A percentile compares a stretch with the other conserved stretches of the same genome.
phyloP scores from a whole-genome alignment of 2,113 vertebrate species.

The Pluvialis apricaria region DNA sequence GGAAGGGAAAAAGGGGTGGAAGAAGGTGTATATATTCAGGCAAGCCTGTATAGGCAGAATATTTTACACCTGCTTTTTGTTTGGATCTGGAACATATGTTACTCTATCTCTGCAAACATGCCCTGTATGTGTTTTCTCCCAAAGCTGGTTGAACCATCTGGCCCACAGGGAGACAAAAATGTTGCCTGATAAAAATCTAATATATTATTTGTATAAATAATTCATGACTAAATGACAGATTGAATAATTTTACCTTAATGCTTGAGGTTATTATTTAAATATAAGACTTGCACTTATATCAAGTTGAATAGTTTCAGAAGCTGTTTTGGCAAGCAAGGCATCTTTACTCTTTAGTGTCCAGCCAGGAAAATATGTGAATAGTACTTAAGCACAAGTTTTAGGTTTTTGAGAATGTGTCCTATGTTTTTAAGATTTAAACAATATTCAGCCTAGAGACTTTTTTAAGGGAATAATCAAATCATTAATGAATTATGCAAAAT shows the following conservation, averaged over 20 bases:
- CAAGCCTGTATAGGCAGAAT: background rate
- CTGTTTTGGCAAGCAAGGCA: background rate
- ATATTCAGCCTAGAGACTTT: background rate
- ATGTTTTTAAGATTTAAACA: background rate
- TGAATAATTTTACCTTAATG: background rate
- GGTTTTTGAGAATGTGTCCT: background rate
- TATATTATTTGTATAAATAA: background rate
- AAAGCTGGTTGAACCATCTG: background rate
- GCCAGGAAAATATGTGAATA: background rate
- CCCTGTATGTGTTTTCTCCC: background rate
- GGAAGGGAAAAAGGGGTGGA: background rate
- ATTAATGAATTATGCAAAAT: background rate
- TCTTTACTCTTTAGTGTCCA: background rate
- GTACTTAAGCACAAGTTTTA: background rate
- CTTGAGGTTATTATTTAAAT: background rate
- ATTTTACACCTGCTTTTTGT: background rate
- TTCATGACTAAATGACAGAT: background rate
- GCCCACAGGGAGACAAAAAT: background rate
- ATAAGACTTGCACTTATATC: background rate
- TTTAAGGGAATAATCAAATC: background rate
- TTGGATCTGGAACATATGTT: background rate
- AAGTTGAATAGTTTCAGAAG: background rate
- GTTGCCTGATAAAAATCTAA: background rate
- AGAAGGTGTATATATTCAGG: background rate
- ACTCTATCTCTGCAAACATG: background rate